These are phyloP conservation scores for Aurelia aurita DNA, from an alignment of 30 jellyfish, hydroid and myxozoan species.

Conservation along the genomic window DNA sequence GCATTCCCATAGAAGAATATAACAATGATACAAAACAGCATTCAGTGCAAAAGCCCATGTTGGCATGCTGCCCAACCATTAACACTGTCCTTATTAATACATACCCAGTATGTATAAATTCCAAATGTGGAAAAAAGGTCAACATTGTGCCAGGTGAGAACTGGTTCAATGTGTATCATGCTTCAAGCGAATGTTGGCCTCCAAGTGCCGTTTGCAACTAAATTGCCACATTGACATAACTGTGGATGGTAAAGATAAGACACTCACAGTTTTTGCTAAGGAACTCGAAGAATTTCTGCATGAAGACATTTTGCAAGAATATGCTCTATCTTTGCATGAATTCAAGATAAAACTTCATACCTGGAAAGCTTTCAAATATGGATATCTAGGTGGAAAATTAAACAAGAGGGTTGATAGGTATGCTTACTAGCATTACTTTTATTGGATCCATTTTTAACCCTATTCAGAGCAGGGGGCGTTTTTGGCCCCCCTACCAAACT, in stretches of 20 bases:
- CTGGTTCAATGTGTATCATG: constrained; percentile 2
- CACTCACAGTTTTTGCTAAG: constrained; percentile 2
- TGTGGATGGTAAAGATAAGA: background rate
- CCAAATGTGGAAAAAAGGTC: background rate
- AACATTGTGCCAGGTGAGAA: constrained; percentile 9
- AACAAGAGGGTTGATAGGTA: too few relatives aligned
- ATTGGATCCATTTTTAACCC: too few relatives aligned
- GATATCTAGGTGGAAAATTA: too few relatives aligned
- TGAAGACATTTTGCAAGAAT: constrained; percentile 17
- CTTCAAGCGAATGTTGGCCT: constrained; percentile 11
- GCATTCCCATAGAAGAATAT: constrained; percentile 5
- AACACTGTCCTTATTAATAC: background rate
- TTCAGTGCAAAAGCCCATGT: background rate
- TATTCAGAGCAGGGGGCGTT: too few relatives aligned
- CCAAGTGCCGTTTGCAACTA: background rate
- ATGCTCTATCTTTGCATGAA: background rate
- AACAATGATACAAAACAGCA: constrained; percentile 7
- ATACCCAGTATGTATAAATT: constrained; percentile 2
- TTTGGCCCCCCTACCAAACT: too few relatives aligned
- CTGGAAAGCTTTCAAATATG: too few relatives aligned
- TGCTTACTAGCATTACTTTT: too few relatives aligned
- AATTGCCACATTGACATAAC: background rate
- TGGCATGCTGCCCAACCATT: constrained; percentile 5
- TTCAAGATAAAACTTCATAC: background rate
- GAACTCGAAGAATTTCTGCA: constrained; percentile 9